These are phyloP conservation scores for Cephus spinipes DNA, from an alignment of 2,888 invertebrate species.

Conservation along the genomic window DNA sequence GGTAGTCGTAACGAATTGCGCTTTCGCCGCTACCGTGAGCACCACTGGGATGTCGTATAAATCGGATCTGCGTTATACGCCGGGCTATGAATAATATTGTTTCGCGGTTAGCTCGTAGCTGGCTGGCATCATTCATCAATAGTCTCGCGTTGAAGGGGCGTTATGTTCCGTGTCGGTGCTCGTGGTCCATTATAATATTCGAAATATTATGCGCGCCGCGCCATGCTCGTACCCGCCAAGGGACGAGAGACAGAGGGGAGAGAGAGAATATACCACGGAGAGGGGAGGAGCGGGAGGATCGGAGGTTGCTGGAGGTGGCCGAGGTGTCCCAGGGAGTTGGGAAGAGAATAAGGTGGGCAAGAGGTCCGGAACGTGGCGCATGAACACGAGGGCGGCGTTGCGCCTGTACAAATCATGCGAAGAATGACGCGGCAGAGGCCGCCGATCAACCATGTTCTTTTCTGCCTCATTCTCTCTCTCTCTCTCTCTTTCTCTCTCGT, in stretches of 20 bases:
- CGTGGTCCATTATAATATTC: constrained; percentile 40
- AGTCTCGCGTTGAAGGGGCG: constrained; percentile 39
- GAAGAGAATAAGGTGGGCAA: constrained; percentile 21
- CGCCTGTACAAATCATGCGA: constrained; percentile 60
- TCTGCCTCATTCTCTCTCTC: constrained; percentile 20
- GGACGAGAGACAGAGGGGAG: neutral
- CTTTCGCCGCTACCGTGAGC: neutral
- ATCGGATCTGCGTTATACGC: constrained; percentile 20
- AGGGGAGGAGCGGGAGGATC: constrained; percentile 4
- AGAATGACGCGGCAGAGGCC: constrained; percentile 56
- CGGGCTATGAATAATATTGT: constrained; percentile 38
- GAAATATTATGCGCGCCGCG: constrained; percentile 45
- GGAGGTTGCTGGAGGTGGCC: constrained; percentile 14
- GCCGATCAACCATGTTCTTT: constrained; percentile 21
- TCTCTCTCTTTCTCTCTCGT: constrained; percentile 5
- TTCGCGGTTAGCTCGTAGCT: constrained; percentile 31
- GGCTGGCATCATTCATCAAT: constrained; percentile 45
- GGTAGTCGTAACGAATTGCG: neutral
- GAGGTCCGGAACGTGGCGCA: constrained; percentile 29
- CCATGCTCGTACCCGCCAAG: constrained; percentile 7
- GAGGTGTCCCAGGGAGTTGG: constrained; percentile 9
- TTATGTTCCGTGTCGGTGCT: constrained; percentile 34
- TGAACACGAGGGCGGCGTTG: constrained; percentile 52
- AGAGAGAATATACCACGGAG: constrained; percentile 7
- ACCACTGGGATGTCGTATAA: constrained; percentile 2